Evolutionary conservation across 2,888 invertebrate genomes (phyloP).

Genomic region (Eumerus sabulonum): DNA sequence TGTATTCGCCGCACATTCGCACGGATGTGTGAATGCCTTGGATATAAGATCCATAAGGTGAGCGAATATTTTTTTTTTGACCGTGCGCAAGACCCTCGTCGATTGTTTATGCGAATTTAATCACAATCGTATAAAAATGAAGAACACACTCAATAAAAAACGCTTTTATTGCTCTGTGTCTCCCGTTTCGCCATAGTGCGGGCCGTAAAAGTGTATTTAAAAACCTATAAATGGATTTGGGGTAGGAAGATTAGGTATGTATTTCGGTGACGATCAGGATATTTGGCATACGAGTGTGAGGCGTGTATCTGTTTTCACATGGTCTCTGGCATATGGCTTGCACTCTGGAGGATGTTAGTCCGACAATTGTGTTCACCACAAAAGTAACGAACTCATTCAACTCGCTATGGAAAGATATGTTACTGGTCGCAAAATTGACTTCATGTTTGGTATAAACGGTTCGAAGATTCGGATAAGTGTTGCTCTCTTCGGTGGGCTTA

Average conservation of each 20-base stretch:
- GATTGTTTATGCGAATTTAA: constrained; percentile 68
- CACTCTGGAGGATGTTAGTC: background rate
- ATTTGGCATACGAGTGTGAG: constrained; percentile 2
- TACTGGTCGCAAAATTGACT: constrained; percentile 55
- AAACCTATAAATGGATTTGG: constrained; percentile 48
- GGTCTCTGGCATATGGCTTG: background rate
- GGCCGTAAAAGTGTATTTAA: constrained; percentile 63
- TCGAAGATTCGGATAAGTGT: constrained; percentile 35
- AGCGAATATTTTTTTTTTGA: constrained; percentile 27
- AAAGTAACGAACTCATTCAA: constrained; percentile 2
- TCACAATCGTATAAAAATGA: constrained; percentile 63
- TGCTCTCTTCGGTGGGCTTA: constrained; percentile 26
- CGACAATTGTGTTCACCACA: too few relatives aligned
- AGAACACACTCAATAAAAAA: constrained; percentile 67
- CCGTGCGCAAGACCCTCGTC: constrained; percentile 28
- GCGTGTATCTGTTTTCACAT: constrained; percentile 10
- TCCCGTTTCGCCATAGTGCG: constrained; percentile 57
- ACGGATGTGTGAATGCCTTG: background rate
- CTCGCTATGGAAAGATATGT: too few relatives aligned
- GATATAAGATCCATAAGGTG: constrained; percentile 16
- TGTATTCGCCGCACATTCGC: constrained; percentile 3
- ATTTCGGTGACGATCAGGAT: constrained; percentile 23
- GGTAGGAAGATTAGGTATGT: constrained; percentile 21
- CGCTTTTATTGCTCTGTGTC: constrained; percentile 61
- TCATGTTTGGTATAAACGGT: constrained; percentile 47